Conservation (phyloP, 2,797 vertebrate species). For the Alosa sapidissima region DNA sequence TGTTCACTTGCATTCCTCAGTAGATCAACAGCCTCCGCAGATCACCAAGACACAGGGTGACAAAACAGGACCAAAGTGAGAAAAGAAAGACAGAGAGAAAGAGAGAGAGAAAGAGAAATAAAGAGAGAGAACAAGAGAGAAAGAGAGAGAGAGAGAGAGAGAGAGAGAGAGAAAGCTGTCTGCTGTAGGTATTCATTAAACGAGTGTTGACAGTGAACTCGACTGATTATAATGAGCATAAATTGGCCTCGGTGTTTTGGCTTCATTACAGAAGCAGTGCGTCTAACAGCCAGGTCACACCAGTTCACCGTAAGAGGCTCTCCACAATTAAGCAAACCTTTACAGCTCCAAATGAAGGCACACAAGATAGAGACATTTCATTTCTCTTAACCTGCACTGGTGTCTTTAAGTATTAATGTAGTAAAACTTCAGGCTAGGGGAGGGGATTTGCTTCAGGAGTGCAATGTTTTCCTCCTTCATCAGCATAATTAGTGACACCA, state of each 20-base stretch:
- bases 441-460: neutral
- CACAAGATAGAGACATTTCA: neutral
- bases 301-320: slow-evolving; percentile 45
- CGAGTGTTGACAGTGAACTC: slow-evolving; percentile 55
- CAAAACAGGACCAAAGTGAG: neutral
- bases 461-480: neutral
- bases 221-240: slow-evolving; percentile 64
- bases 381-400: slow-evolving; percentile 4
- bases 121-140: neutral
- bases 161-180: slow-evolving; percentile 30
- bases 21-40: neutral
- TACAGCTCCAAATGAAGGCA: slow-evolving; percentile 32
- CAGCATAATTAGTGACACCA: slow-evolving; percentile 17
- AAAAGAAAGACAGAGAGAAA: neutral
- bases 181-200: slow-evolving; percentile 43
- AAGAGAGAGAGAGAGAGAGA: neutral
- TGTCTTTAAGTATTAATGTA: slow-evolving; percentile 13
- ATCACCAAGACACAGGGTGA: neutral
- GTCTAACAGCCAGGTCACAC: slow-evolving; percentile 40
- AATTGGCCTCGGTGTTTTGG: slow-evolving; percentile 56
- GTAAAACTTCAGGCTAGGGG: neutral
- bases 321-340: slow-evolving; percentile 34
- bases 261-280: slow-evolving; percentile 50
- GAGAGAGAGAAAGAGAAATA: neutral
- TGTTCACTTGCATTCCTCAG: neutral